Conservation (phyloP, 2,113 vertebrate genomes). For the Illadopsis cleaveri region DNA sequence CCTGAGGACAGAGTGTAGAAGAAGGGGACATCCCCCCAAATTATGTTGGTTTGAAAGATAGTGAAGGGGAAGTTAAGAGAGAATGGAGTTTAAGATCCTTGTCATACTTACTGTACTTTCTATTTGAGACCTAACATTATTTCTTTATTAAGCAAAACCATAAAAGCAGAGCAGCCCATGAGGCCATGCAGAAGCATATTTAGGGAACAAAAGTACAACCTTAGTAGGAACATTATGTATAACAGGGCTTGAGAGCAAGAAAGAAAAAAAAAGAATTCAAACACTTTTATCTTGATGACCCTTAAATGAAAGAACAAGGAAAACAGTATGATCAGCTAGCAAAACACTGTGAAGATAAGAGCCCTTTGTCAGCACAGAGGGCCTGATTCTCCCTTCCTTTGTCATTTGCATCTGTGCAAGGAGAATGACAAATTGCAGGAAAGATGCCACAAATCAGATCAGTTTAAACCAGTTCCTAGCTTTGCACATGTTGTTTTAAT, state of each 20-base stretch:
- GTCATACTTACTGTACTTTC: background rate
- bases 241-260: background rate
- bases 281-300: conserved; percentile 55
- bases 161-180: background rate
- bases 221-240: background rate
- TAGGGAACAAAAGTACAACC: background rate
- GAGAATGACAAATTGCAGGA: conserved; percentile 43
- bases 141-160: background rate
- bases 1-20: background rate
- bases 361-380: conserved; percentile 13
- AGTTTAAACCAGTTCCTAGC: background rate
- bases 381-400: conserved; percentile 37
- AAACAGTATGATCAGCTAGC: conserved; percentile 50
- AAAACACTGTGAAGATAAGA: conserved; percentile 51
- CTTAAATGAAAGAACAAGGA: conserved; percentile 51
- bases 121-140: background rate
- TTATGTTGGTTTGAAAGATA: background rate
- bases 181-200: background rate
- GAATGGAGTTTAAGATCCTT: background rate
- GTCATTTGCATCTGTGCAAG: conserved; percentile 54
- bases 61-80: background rate
- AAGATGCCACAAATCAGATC: conserved; percentile 28
- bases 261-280: background rate
- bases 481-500: background rate
- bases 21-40: fast-evolving